Conservation (phyloP, 2,888 invertebrate genomes). For the Busseola fusca region DNA sequence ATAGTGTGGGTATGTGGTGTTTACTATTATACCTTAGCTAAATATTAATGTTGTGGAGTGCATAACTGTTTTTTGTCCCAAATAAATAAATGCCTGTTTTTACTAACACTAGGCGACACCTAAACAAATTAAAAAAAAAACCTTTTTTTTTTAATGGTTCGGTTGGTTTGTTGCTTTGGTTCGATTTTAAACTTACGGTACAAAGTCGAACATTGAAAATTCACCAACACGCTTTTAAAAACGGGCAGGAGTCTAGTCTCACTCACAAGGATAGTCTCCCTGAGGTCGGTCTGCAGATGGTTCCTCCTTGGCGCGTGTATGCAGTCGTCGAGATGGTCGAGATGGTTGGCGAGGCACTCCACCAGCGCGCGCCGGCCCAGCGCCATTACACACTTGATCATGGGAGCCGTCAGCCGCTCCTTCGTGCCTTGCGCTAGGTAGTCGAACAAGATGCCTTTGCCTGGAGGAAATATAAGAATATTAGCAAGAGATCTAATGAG, state of each 20-base stretch:
- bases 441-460: slow-evolving; percentile 85
- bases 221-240: not conserved
- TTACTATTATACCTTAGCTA: no score
- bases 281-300: slow-evolving; percentile 68
- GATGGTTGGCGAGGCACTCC: slow-evolving; percentile 78
- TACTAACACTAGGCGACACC: no score
- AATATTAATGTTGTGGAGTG: no score
- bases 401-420: slow-evolving; percentile 83
- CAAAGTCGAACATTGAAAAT: not conserved
- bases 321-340: slow-evolving; percentile 77
- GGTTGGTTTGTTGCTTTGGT: no score
- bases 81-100: no score
- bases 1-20: no score
- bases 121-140: no score
- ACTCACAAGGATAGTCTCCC: slow-evolving; percentile 74
- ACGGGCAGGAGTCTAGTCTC: not conserved
- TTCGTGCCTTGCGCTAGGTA: slow-evolving; percentile 84
- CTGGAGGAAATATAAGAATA: slow-evolving; percentile 60
- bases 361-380: slow-evolving; percentile 80
- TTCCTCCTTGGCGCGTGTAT: slow-evolving; percentile 65
- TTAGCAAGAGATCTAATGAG: not conserved
- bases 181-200: not conserved
- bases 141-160: no score
- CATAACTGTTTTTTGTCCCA: no score
- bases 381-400: slow-evolving; percentile 84